These are phyloP conservation scores for Aculops lycopersici DNA, from an alignment of 1,140 invertebrate species.

Conservation along the genomic window DNA sequence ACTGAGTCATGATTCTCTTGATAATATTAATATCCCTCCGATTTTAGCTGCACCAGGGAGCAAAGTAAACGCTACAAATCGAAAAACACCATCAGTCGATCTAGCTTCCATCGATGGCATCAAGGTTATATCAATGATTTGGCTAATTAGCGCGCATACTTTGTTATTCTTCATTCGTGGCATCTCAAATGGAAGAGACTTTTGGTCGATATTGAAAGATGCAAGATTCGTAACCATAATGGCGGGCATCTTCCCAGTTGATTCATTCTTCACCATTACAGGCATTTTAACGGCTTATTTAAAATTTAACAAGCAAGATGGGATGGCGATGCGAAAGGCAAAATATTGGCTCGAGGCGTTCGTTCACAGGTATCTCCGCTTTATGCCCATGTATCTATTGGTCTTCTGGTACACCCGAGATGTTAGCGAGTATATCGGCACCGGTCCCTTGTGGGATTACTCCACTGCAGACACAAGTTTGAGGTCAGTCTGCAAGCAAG, in stretches of 20 bases:
- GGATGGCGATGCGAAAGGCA: neutral
- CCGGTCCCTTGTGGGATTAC: neutral
- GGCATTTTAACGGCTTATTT: neutral
- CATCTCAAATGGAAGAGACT: neutral
- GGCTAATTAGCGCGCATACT: neutral
- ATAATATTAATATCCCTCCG: too few species aligned
- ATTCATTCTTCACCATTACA: neutral
- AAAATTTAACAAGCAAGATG: neutral
- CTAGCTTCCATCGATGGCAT: neutral
- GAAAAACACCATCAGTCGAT: neutral
- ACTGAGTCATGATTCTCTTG: too few species aligned
- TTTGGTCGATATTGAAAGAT: neutral
- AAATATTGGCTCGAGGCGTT: neutral
- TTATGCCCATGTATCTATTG: neutral
- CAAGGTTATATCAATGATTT: neutral
- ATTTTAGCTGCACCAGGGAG: too few species aligned
- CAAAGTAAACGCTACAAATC: too few species aligned
- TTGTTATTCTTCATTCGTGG: neutral
- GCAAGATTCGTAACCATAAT: neutral
- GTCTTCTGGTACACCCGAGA: neutral
- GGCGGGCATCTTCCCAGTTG: neutral
- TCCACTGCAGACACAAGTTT: neutral
- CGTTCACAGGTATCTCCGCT: neutral
- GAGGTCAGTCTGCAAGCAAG: neutral
- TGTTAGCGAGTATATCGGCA: neutral